Evolutionary conservation across 2,113 vertebrate genomes (phyloP), one percentile per base, ranked within the genome.

Genomic region (Cyanistes caeruleus): DNA sequence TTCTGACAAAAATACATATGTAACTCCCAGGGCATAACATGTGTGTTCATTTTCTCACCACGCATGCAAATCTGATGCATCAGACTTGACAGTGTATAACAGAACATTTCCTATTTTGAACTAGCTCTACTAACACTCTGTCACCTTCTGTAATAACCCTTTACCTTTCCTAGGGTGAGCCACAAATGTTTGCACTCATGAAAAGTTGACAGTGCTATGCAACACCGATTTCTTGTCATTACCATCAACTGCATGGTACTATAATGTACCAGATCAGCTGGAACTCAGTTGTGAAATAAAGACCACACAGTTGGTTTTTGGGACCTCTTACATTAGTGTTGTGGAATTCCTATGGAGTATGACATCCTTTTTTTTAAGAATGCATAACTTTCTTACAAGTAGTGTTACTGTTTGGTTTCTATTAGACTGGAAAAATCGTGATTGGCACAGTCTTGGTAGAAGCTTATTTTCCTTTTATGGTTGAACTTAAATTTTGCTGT

Each of bases 201-300:
- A 51, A 93, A 93, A 80, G 76, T 53, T 87, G 85, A 82, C 68
- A 76, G 53, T 89, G 62, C 77, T 90, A 85, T 62, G 74, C 58
- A 70, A 89, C 69, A 67, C 52, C 89, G 92, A 84, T 53, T 94
- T 95, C 70, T 76, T 96, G 87, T 89, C 86, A 81, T 94, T 97
- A 87, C 85, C 68, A 75, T 39, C 60, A 83, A 33, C 64, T 91
- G 78, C 65, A 21, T 77, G 69, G 56, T 67, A 51, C 78, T 89
- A 39, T 62, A 84, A 58, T 25, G 46, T 59, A 31, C 43, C 75
- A 37, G 41, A 96, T 44, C 41, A 82, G 20, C 49, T 60, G 59
- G 44, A 92, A 86, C 11, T 92, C 59, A 62, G 52, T 41, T 88
- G 37, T 86, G 84, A 78, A 79, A 41, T 69, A 28, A 90, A 76